phyloP scores from a whole-genome alignment of 2,888 invertebrate genomes.

The Nomada ferruginata region DNA sequence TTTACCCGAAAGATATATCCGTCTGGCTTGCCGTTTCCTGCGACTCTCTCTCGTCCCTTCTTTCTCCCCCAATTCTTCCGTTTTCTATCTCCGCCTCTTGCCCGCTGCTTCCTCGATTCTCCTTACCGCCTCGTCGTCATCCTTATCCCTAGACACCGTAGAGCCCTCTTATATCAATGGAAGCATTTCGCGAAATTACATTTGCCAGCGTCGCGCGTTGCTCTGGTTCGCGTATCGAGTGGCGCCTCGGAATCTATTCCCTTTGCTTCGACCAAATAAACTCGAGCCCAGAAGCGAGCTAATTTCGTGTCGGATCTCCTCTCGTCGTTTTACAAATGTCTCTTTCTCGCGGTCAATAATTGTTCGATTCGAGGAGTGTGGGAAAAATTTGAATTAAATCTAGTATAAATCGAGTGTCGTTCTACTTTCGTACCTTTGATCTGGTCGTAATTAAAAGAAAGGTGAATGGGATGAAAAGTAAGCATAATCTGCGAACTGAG shows the following conservation, averaged over 20 bases:
- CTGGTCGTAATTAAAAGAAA: neutral
- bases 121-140: constrained; percentile 32
- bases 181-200: constrained; percentile 81
- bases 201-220: constrained; percentile 68
- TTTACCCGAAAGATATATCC: constrained; percentile 80
- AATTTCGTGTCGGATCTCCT: constrained; percentile 33
- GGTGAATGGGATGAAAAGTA: neutral
- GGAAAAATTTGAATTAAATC: constrained; percentile 22
- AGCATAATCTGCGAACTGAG: neutral
- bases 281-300: constrained; percentile 19
- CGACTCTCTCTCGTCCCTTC: constrained; percentile 57
- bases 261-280: constrained; percentile 33
- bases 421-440: no score
- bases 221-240: constrained; percentile 61
- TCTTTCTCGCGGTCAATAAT: neutral
- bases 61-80: constrained; percentile 29
- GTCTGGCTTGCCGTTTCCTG: constrained; percentile 78
- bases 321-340: neutral
- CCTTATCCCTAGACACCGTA: constrained; percentile 66
- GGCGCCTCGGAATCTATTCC: constrained; percentile 48
- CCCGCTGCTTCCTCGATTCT: constrained; percentile 33
- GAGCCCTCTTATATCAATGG: constrained; percentile 80
- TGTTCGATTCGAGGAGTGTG: neutral
- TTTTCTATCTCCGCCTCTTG: constrained; percentile 36
- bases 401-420: neutral